These are phyloP conservation scores for Columbina picui DNA, from an alignment of 2,113 vertebrate genomes.

Conservation along the genomic window DNA sequence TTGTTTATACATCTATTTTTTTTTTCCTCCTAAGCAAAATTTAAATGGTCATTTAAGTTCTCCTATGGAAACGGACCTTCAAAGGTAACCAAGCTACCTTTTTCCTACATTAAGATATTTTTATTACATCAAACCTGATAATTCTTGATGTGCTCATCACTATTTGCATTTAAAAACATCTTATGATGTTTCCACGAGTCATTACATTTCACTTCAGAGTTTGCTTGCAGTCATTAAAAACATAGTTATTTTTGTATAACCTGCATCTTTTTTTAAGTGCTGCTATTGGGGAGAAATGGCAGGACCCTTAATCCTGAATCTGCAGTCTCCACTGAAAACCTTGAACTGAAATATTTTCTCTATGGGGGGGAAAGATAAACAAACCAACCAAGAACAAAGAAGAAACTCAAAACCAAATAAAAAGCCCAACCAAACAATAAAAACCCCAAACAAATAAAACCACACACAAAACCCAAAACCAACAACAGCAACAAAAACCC, in stretches of 20 bases:
- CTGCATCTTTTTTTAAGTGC: background rate
- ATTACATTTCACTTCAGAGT: background rate
- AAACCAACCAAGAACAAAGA: background rate
- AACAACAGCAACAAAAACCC: no score
- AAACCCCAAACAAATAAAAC: no score
- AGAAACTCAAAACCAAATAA: no score
- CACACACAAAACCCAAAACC: no score
- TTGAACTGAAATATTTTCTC: background rate
- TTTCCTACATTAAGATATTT: background rate
- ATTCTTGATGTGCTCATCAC: background rate
- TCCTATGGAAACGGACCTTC: background rate
- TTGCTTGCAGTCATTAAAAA: background rate
- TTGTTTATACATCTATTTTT: background rate
- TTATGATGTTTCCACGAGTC: background rate
- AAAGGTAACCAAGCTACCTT: background rate
- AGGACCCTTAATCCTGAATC: background rate
- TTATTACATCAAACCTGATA: background rate
- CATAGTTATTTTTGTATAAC: background rate
- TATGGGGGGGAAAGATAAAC: fast-evolving
- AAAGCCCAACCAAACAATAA: no score
- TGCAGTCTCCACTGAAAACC: background rate
- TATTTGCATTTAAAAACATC: background rate
- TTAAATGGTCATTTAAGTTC: background rate
- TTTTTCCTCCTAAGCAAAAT: background rate
- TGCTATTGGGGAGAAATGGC: fast-evolving